Conservation (phyloP, 2,113 vertebrate species). For the Calyptommatus sinebrachiatus region DNA sequence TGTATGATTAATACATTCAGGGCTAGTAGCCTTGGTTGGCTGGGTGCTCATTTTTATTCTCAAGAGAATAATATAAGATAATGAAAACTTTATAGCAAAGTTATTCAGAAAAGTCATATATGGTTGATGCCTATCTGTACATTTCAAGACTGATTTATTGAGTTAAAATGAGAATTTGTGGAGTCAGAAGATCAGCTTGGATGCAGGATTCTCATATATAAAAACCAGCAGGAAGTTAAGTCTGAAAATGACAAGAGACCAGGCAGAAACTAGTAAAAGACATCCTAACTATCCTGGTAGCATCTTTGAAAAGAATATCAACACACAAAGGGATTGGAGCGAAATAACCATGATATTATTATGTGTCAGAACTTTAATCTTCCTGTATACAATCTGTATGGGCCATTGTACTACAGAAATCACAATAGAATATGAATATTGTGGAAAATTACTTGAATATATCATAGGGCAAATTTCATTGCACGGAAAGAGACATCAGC, state of each 20-base stretch:
- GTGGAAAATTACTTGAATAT: conserved; percentile 45
- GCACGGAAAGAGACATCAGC: conserved; percentile 49
- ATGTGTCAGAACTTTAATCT: neutral
- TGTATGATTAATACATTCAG: neutral
- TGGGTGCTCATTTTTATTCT: neutral
- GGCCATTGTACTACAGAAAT: conserved; percentile 38
- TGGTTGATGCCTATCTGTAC: neutral
- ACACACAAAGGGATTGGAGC: conserved; percentile 14
- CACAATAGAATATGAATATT: conserved; percentile 37
- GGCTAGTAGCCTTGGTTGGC: no score
- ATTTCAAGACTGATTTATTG: neutral
- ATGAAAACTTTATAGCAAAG: neutral
- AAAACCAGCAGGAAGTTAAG: conserved; percentile 18
- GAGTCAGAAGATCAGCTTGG: conserved; percentile 1
- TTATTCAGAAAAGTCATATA: neutral
- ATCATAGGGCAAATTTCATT: conserved; percentile 45
- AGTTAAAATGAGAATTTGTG: neutral
- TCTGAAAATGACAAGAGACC: conserved; percentile 39
- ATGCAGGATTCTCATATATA: conserved; percentile 25
- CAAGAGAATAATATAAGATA: neutral
- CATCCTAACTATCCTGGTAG: conserved; percentile 17
- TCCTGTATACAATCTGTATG: conserved; percentile 38
- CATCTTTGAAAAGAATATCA: conserved; percentile 46
- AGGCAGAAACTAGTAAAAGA: conserved; percentile 44
- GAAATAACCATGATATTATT: conserved; percentile 3